Conservation (phyloP, 2,113 vertebrate genomes). For the Siniperca chuatsi region DNA sequence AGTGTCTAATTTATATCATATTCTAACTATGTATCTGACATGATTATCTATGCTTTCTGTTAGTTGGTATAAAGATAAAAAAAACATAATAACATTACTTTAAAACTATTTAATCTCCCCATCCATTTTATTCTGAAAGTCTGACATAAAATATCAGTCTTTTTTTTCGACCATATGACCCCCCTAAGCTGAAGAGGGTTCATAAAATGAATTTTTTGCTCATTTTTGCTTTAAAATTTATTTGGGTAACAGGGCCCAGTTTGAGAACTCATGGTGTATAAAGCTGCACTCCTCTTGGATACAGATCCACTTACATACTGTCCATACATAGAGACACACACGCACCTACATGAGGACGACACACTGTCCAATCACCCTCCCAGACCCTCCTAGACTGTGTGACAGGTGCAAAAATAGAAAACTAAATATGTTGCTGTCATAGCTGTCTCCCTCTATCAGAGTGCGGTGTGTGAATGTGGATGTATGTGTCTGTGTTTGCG, state of each 20-base stretch:
- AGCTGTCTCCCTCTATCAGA: conserved; percentile 9
- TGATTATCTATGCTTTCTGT: too few species aligned
- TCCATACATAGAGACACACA: neutral
- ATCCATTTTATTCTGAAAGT: neutral
- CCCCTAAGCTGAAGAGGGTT: neutral
- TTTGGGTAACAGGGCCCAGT: neutral
- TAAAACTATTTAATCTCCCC: too few species aligned
- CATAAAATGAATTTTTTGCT: neutral
- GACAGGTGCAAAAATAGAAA: conserved; percentile 51
- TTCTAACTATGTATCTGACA: neutral
- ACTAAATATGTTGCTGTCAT: conserved; percentile 53
- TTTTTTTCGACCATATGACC: too few species aligned
- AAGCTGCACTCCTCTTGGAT: neutral
- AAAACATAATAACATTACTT: too few species aligned
- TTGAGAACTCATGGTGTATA: neutral
- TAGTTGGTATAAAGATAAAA: too few species aligned
- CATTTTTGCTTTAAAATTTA: neutral
- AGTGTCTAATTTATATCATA: neutral
- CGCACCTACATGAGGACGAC: neutral
- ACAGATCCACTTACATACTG: neutral
- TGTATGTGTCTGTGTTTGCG: neutral
- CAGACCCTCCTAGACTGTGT: conserved; percentile 8
- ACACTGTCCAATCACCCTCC: conserved; percentile 7
- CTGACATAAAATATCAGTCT: neutral
- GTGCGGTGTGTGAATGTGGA: neutral